Conservation (phyloP, 2,113 vertebrate species). For the Lepus americanus region DNA sequence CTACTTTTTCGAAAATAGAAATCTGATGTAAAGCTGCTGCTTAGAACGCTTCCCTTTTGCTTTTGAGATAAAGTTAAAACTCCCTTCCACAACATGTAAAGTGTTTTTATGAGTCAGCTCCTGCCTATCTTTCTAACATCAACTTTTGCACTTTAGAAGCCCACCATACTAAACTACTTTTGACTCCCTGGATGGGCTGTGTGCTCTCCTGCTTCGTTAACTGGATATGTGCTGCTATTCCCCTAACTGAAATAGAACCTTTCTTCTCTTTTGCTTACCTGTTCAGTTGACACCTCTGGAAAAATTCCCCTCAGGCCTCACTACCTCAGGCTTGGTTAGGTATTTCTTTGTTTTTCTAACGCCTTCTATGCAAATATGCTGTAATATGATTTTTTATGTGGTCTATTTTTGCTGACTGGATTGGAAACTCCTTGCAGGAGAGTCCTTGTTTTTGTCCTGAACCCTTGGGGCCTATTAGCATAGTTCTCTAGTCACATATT, state of each 20-base stretch:
- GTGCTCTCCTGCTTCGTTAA: neutral
- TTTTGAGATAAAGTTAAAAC: slow-evolving; percentile 28
- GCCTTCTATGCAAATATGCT: neutral
- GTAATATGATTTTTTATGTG: neutral
- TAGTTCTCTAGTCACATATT: neutral
- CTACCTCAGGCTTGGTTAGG: slow-evolving; percentile 3
- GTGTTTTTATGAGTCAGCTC: slow-evolving; percentile 40
- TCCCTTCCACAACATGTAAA: neutral
- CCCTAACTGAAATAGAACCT: slow-evolving; percentile 14
- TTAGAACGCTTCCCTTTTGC: slow-evolving; percentile 54
- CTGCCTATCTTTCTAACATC: neutral
- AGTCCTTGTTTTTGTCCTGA: slow-evolving; percentile 50
- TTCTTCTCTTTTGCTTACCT: slow-evolving; percentile 46
- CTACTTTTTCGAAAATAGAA: slow-evolving; percentile 61
- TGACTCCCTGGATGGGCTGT: neutral
- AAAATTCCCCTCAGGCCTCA: neutral
- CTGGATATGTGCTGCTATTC: neutral
- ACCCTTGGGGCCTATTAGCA: neutral
- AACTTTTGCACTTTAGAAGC: neutral
- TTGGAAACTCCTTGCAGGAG: slow-evolving; percentile 12
- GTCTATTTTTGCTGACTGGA: slow-evolving; percentile 12
- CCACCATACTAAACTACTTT: neutral
- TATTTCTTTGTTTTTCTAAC: slow-evolving; percentile 52
- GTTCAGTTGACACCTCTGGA: neutral
- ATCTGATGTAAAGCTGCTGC: neutral